phyloP scores from a whole-genome alignment of 2,888 invertebrate species.

The Cistogaster globosa region DNA sequence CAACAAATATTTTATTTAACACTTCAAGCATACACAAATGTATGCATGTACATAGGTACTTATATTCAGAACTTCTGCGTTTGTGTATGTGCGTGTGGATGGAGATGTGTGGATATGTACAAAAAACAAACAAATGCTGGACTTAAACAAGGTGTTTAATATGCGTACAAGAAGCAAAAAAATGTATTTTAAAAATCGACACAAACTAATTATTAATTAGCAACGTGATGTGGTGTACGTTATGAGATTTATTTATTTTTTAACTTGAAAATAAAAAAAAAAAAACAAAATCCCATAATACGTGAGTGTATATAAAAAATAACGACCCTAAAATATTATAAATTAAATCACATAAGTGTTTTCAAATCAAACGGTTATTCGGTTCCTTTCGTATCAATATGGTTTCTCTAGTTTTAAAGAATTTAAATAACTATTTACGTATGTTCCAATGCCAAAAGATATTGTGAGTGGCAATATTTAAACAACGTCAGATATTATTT shows the following conservation, averaged over 20 bases:
- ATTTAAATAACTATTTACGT: too few relatives aligned
- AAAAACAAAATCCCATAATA: too few relatives aligned
- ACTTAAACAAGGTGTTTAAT: slow-evolving; percentile 59
- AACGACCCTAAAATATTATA: too few relatives aligned
- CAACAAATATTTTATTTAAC: not conserved
- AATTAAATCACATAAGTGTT: too few relatives aligned
- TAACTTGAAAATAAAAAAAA: too few relatives aligned
- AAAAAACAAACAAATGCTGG: slow-evolving; percentile 28
- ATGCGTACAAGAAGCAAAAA: slow-evolving; percentile 49
- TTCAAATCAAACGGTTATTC: too few relatives aligned
- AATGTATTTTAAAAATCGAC: slow-evolving; percentile 36
- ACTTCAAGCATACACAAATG: not conserved
- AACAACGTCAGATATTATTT: too few relatives aligned
- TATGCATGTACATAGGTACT: not conserved
- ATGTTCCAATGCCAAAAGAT: too few relatives aligned
- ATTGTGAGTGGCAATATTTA: too few relatives aligned
- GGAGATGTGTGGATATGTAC: not conserved
- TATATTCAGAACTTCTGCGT: not conserved
- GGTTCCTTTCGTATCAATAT: too few relatives aligned
- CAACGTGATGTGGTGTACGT: slow-evolving; percentile 55
- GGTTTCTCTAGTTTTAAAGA: too few relatives aligned
- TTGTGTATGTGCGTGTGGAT: not conserved
- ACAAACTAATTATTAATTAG: slow-evolving; percentile 64
- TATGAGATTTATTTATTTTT: slow-evolving; percentile 10
- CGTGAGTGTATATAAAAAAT: too few relatives aligned